Conservation (phyloP, 2,888 invertebrate species). For the Acrobasis repandana region DNA sequence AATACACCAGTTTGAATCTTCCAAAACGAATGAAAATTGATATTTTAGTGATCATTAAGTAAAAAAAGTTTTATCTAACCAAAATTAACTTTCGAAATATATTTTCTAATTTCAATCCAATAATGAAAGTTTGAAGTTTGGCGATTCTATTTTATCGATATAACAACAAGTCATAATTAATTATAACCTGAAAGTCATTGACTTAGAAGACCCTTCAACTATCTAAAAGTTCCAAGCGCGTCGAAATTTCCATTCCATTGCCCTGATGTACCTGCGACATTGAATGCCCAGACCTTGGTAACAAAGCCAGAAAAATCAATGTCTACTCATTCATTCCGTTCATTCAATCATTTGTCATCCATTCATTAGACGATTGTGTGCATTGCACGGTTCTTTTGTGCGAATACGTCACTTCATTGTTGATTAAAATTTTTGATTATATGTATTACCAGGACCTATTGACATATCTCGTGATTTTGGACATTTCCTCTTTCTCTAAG, state of each 20-base stretch:
- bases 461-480: too few relatives aligned
- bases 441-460: too few relatives aligned
- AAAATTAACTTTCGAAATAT: too few relatives aligned
- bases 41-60: too few relatives aligned
- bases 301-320: not conserved
- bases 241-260: constrained; percentile 1
- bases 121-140: too few relatives aligned
- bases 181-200: not conserved
- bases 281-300: not conserved
- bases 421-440: too few relatives aligned
- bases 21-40: too few relatives aligned
- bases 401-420: not conserved
- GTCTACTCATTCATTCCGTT: not conserved
- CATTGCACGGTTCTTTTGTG: not conserved
- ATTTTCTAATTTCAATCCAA: too few relatives aligned
- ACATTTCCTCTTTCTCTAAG: too few relatives aligned
- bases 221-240: not conserved
- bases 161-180: not conserved
- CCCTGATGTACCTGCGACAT: not conserved
- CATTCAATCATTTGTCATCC: not conserved
- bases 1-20: too few relatives aligned
- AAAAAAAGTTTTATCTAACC: too few relatives aligned
- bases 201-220: not conserved
- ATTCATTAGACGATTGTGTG: not conserved
- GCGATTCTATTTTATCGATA: too few relatives aligned